Evolutionary conservation across 2,888 invertebrate genomes (phyloP), one percentile per base, ranked within the genome.

Genomic region (Ditula angustiorana): DNA sequence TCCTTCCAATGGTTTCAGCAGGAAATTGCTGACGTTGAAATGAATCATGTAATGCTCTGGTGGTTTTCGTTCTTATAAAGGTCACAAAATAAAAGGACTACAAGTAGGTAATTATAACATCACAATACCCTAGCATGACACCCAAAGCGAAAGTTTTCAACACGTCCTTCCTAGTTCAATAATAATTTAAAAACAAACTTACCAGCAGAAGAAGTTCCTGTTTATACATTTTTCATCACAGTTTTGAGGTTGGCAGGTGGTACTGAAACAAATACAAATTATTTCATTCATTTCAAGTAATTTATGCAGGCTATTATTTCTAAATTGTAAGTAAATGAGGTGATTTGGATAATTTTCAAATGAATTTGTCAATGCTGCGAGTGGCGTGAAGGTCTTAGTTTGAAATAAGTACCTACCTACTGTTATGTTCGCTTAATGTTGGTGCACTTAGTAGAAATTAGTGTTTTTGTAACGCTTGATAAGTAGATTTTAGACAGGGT

Each of bases 211-310:
- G 75, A 57, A 91, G 73, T 74, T 86, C 82, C 75, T 86, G 89
- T 77, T 83, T 87, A 85, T 85, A 76, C 92, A 92, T 92, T 82
- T 88, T 91, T 86, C 90, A 89, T 90, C 78, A 83, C 88, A 86
- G 71, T 67, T 66, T 71, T 67, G 66, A 60, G 62, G 70, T 68
- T 67, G 71, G 50, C 26, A 5, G 59, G 11, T 35, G 55, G 16
- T 66, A 73, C 82, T 86, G 82, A 86, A 83, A 68, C 66, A 70
- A 75, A 63, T 68, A 61, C 59, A 44, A 50, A 37, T 26, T n/a
- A 19, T 11, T 60, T 41, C 30, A 55, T 28, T 46, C 53, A 19
- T 26, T n/a, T 23, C 5, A 23, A 11, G 28, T 24, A 23, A 60
- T 30, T 10, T 52, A 35, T 59, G 47, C 23, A 33, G 23, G 23